Evolutionary conservation across 2,888 invertebrate species (phyloP).

Genomic region (Thumatha senex): DNA sequence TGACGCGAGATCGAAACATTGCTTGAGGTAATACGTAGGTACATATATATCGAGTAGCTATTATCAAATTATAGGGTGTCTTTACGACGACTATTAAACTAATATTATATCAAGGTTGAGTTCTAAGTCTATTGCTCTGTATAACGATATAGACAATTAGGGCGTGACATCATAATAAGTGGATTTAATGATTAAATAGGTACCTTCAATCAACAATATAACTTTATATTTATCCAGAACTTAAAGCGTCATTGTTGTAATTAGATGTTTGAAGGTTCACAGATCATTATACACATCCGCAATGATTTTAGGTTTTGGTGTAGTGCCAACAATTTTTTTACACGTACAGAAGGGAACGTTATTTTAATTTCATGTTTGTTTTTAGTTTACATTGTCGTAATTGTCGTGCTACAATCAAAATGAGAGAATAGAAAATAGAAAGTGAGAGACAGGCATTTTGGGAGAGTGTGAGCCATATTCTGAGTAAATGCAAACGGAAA

Average conservation of each 20-base stretch:
- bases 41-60: constrained; percentile 30
- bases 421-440: too few relatives aligned
- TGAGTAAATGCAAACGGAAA: too few relatives aligned
- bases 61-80: constrained; percentile 25
- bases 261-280: constrained; percentile 3
- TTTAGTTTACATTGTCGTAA: neutral
- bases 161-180: neutral
- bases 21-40: too few relatives aligned
- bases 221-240: neutral
- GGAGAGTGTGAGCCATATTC: too few relatives aligned
- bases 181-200: neutral
- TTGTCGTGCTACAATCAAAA: neutral
- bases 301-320: constrained; percentile 39
- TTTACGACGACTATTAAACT: constrained; percentile 11
- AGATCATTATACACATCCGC: constrained; percentile 19
- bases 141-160: neutral
- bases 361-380: constrained; percentile 14
- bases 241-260: constrained; percentile 11
- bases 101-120: neutral
- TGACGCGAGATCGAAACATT: too few relatives aligned
- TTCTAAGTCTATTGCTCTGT: neutral
- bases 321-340: constrained; percentile 43
- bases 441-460: too few relatives aligned
- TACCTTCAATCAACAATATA: neutral
- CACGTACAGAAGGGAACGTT: neutral